phyloP scores from a whole-genome alignment of 1,140 invertebrate genomes.

The Ganaspis sp. region DNA sequence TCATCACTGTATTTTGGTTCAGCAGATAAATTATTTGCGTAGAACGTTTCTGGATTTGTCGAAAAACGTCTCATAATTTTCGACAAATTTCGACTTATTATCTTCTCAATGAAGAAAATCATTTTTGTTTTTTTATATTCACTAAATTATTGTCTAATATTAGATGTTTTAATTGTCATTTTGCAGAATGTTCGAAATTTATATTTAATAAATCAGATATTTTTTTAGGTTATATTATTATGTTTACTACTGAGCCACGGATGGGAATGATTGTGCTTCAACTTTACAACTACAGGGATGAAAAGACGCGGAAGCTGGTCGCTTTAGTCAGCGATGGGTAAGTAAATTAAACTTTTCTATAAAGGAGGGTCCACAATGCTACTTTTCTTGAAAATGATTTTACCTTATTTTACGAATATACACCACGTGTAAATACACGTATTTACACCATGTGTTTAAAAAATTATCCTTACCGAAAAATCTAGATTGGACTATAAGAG shows the following conservation, averaged over 20 bases:
- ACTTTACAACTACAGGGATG: no score
- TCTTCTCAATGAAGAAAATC: background rate
- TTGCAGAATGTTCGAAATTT: background rate
- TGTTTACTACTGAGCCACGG: background rate
- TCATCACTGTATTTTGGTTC: constrained; percentile 32
- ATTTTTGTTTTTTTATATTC: background rate
- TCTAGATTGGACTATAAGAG: no score
- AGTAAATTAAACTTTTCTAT: no score
- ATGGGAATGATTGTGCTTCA: background rate
- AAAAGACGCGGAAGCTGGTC: no score
- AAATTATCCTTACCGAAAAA: no score
- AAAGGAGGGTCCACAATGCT: no score
- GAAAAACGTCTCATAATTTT: background rate
- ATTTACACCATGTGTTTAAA: no score
- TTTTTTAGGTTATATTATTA: background rate
- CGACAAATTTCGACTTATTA: background rate
- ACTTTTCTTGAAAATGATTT: no score
- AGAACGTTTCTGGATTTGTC: background rate
- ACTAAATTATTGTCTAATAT: background rate
- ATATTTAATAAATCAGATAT: background rate
- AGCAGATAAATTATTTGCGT: background rate
- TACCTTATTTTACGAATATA: no score
- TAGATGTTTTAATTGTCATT: background rate
- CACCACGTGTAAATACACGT: no score
- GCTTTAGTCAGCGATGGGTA: no score